A percentile compares a stretch with the other conserved stretches of the same genome.
These are phyloP conservation scores for Polydrusus cervinus DNA, from an alignment of 2,888 invertebrate genomes.

Conservation along the genomic window DNA sequence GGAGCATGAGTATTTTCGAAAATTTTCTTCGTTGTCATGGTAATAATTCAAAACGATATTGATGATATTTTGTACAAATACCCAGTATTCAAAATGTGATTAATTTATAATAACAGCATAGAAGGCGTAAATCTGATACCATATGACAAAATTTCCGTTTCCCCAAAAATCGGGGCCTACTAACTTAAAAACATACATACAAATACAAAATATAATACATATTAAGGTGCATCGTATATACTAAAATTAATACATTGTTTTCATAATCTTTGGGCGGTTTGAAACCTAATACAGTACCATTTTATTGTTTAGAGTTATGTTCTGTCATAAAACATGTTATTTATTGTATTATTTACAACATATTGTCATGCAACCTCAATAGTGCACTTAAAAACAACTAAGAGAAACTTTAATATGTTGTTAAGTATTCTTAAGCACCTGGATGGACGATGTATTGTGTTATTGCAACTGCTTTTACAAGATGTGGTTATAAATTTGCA, in stretches of 20 bases:
- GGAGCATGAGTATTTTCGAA: too few relatives aligned
- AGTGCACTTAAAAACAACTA: constrained; percentile 21
- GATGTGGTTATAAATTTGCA: neutral
- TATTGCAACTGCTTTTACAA: constrained; percentile 12
- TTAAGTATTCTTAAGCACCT: constrained; percentile 28
- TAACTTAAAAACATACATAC: too few relatives aligned
- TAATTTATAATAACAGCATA: too few relatives aligned
- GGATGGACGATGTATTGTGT: constrained; percentile 11
- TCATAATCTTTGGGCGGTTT: constrained; percentile 14
- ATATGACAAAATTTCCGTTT: too few relatives aligned
- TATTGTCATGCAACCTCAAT: constrained; percentile 37
- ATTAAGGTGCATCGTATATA: neutral
- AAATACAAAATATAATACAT: neutral
- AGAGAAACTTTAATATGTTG: constrained; percentile 24
- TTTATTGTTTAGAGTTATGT: constrained; percentile 31
- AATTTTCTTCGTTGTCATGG: too few relatives aligned
- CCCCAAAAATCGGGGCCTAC: too few relatives aligned
- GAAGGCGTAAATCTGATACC: too few relatives aligned
- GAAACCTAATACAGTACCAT: constrained; percentile 14
- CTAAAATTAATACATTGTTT: constrained; percentile 12
- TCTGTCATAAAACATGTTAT: constrained; percentile 36
- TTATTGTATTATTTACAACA: constrained; percentile 38
- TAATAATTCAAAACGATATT: too few relatives aligned
- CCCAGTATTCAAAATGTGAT: too few relatives aligned
- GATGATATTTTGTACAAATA: too few relatives aligned